phyloP scores from a whole-genome alignment of 2,797 vertebrate species.

The Pteropus rufus region DNA sequence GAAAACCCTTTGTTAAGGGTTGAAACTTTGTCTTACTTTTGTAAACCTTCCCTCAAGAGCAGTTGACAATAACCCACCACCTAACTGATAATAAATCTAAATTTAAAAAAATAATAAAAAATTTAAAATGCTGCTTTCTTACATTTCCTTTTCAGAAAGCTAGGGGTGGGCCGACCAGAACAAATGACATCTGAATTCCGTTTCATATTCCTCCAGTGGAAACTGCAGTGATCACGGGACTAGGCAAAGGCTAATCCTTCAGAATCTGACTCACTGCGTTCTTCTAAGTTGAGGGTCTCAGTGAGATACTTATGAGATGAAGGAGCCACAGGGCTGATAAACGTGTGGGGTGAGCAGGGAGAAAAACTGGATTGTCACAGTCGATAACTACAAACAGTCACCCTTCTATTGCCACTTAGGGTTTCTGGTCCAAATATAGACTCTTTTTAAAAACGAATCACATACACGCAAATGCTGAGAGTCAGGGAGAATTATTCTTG shows the following conservation, averaged over 20 bases:
- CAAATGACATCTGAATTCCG: not conserved
- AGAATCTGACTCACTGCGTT: not conserved
- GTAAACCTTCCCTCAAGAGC: not conserved
- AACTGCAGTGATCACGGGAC: not conserved
- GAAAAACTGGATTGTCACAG: not conserved
- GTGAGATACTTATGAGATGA: not conserved
- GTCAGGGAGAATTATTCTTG: not conserved
- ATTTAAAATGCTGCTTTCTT: too few species aligned
- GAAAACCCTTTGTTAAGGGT: not conserved
- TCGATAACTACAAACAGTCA: too few species aligned
- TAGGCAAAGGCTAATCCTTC: not conserved
- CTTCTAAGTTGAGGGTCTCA: not conserved
- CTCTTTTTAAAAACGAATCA: not conserved
- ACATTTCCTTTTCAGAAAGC: not conserved
- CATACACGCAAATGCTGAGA: not conserved
- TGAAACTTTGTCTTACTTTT: not conserved
- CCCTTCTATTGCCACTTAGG: accelerated
- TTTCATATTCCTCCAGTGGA: not conserved
- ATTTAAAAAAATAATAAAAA: not conserved
- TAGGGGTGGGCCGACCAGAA: not conserved
- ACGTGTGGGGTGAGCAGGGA: not conserved
- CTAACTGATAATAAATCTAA: not conserved
- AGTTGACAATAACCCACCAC: not conserved
- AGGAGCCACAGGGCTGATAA: too few species aligned
- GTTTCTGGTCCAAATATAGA: not conserved